Conservation (phyloP, 2,797 vertebrate species). For the Halcyon chelicuti region DNA sequence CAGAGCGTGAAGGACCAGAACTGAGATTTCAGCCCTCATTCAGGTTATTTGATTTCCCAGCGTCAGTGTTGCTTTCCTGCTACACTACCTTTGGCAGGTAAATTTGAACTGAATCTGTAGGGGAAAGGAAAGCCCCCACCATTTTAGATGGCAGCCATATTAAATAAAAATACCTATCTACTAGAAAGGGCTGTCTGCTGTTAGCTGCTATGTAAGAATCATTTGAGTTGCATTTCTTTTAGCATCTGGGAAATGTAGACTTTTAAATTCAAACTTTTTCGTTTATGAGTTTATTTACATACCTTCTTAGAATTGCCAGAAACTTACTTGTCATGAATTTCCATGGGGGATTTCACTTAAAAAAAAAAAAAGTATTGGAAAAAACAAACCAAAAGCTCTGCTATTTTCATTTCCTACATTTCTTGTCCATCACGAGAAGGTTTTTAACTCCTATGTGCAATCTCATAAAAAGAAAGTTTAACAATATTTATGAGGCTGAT, state of each 20-base stretch:
- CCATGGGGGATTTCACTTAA: background rate
- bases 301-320: background rate
- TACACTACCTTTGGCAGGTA: background rate
- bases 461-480: background rate
- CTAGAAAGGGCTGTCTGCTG: background rate
- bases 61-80: background rate
- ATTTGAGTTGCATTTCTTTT: background rate
- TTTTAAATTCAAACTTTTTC: background rate
- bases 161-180: background rate
- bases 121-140: background rate
- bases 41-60: background rate
- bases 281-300: background rate
- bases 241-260: background rate
- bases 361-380: background rate
- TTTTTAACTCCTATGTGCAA: background rate
- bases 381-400: background rate
- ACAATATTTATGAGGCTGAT: background rate
- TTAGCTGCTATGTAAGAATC: background rate
- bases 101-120: background rate
- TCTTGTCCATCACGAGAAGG: background rate
- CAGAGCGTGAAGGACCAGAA: background rate
- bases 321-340: background rate
- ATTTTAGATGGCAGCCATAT: background rate
- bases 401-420: background rate
- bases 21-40: background rate